Evolutionary conservation across 2,113 vertebrate species (phyloP), one percentile per base, ranked within the genome.

Genomic region (Ifrita kowaldi): DNA sequence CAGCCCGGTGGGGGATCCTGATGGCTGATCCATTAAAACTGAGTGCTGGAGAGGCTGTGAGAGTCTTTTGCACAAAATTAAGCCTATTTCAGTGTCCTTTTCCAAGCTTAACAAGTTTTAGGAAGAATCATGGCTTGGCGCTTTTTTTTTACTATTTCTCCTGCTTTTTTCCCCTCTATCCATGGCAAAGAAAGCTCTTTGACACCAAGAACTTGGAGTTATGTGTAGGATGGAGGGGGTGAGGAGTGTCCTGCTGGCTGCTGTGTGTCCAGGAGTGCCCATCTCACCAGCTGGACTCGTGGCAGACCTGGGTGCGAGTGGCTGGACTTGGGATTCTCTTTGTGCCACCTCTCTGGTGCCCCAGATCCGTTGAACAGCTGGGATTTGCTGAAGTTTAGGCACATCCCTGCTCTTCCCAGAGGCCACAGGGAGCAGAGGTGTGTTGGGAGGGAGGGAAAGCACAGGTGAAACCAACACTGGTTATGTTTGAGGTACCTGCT

Each of bases 131-230:
- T 6, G 6, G 39, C 14, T 44, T 80, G 37, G 4, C 11, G 46
- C 60, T 63, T 32, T 13, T 23, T 44, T 30, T 35, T 27, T 37
- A 16, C 2, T 44, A 35, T 30, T 67, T 9, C 11, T 37, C 20
- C 26, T 14, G 6, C 2, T n/a, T 76, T 55, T 7, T 1, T 0
- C 55, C 19, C 21, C 6, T 44, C 27, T 15, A 53, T 19, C 28
- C 69, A 24, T 37, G 33, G 26, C 27, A 75, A 47, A 33, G 18
- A 52, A 90, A 65, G 37, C 23, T 24, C 18, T 64, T 60, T 9
- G 16, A 17, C 7, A 47, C 3, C 46, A n/a, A 44, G 26, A 46
- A 23, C 30, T 20, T 50, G 49, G 28, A 23, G 26, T 64, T 64
- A 3, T 14, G 7, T 47, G 46, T 60, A 7, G 60, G 20, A 47